These are phyloP conservation scores for Poeciliopsis retropinna DNA, from an alignment of 2,113 vertebrate species.

Conservation along the genomic window DNA sequence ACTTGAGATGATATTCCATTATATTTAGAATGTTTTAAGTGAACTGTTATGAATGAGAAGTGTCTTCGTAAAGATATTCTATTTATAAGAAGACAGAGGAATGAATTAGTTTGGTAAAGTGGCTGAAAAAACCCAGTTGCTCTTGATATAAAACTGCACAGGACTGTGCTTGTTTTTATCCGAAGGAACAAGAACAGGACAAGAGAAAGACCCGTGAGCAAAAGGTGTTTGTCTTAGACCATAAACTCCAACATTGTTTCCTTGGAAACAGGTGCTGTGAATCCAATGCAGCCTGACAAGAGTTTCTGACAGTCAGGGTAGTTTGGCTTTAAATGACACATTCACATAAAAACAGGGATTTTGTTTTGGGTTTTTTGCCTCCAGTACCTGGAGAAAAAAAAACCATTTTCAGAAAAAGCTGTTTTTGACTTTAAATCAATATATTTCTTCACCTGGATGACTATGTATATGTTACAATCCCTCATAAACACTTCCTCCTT, in stretches of 20 bases:
- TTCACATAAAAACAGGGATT: background rate
- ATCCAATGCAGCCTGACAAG: constrained; percentile 13
- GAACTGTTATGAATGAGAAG: background rate
- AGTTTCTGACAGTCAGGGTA: constrained; percentile 16
- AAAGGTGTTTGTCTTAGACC: constrained; percentile 33
- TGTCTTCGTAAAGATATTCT: no score
- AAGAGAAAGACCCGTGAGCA: background rate
- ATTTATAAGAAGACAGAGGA: background rate
- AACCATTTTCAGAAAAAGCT: no score
- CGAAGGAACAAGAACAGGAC: background rate
- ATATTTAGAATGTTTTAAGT: background rate
- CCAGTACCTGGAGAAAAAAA: no score
- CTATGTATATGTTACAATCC: no score
- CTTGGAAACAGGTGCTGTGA: constrained; percentile 43
- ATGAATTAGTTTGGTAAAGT: background rate
- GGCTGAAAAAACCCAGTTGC: no score
- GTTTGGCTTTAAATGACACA: constrained; percentile 1
- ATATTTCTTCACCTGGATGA: no score
- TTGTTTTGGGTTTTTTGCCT: no score
- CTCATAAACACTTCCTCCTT: no score
- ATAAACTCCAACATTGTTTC: constrained; percentile 39
- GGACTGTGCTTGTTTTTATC: background rate
- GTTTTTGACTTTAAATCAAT: no score
- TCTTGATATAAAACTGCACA: background rate
- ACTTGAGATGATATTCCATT: background rate